These are phyloP conservation scores for Ameiurus melas DNA, from an alignment of 2,113 vertebrate genomes.

Conservation along the genomic window DNA sequence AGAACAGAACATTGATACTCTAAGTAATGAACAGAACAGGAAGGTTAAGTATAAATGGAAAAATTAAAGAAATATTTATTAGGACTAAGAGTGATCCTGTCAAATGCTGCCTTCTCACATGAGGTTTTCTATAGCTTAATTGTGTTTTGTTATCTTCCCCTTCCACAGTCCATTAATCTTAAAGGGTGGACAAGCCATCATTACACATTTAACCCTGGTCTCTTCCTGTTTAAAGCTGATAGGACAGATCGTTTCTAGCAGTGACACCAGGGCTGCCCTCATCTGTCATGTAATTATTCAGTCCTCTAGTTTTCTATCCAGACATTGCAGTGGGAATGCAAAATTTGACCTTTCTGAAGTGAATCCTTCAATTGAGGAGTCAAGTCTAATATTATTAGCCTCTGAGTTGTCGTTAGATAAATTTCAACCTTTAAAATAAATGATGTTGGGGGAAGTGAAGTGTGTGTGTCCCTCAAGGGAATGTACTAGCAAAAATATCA, in stretches of 20 bases:
- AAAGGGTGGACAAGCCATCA: conserved; percentile 69
- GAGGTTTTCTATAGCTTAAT: conserved; percentile 57
- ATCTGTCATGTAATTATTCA: conserved; percentile 47
- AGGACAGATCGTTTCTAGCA: conserved; percentile 51
- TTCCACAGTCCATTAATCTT: conserved; percentile 70
- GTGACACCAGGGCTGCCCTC: conserved; percentile 23
- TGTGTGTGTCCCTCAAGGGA: neutral
- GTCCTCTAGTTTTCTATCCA: neutral
- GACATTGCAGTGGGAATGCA: conserved; percentile 43
- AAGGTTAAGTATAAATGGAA: neutral
- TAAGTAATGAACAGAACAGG: neutral
- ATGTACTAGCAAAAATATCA: neutral
- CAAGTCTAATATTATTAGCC: conserved; percentile 53
- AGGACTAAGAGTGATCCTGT: conserved; percentile 7
- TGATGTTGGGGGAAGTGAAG: conserved; percentile 9
- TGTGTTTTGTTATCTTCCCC: conserved; percentile 70
- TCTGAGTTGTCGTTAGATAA: conserved; percentile 43
- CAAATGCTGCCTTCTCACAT: neutral
- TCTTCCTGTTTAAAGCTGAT: conserved; percentile 70
- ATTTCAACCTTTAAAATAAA: conserved; percentile 44
- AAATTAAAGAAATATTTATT: conserved; percentile 13
- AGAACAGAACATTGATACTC: neutral
- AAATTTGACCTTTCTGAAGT: conserved; percentile 56
- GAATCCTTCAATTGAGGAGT: conserved; percentile 23
- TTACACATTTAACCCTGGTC: conserved; percentile 71